These are phyloP conservation scores for Coregonus clupeaformis DNA, from an alignment of 2,113 vertebrate species.

Conservation along the genomic window DNA sequence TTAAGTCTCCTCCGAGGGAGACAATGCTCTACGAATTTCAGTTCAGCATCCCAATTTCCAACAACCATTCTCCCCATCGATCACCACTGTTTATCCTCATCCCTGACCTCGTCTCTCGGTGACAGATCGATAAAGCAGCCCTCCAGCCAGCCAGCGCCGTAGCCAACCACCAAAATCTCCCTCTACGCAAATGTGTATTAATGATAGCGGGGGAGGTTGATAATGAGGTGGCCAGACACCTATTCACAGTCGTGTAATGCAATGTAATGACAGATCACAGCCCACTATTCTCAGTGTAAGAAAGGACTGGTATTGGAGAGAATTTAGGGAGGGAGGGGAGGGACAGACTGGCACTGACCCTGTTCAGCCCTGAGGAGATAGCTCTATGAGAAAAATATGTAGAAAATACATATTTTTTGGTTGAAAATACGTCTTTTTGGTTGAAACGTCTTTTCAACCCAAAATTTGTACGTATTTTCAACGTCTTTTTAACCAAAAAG, in stretches of 20 bases:
- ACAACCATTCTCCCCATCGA: conserved; percentile 16
- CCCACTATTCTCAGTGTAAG: too few relatives aligned
- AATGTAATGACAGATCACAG: too few relatives aligned
- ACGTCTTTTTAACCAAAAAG: too few relatives aligned
- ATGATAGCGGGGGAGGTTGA: conserved; percentile 47
- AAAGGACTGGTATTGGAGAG: conserved; percentile 1
- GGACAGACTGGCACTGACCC: neutral
- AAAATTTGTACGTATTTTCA: too few relatives aligned
- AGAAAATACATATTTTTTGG: too few relatives aligned
- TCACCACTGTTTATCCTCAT: conserved; percentile 32
- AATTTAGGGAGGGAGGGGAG: neutral
- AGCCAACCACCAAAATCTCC: conserved; percentile 7
- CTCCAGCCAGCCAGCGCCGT: neutral
- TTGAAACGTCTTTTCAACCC: too few relatives aligned
- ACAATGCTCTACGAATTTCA: neutral
- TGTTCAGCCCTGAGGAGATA: neutral
- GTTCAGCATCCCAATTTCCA: conserved; percentile 30
- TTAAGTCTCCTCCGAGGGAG: neutral
- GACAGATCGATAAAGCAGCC: conserved; percentile 44
- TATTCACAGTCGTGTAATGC: conserved; percentile 22
- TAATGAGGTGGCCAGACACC: conserved; percentile 58
- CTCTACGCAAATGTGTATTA: conserved; percentile 58
- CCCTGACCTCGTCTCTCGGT: neutral
- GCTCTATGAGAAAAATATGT: too few relatives aligned
- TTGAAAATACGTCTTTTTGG: too few relatives aligned